These are phyloP conservation scores for Anagrus nilaparvatae DNA, from an alignment of 1,140 invertebrate species.

Conservation along the genomic window DNA sequence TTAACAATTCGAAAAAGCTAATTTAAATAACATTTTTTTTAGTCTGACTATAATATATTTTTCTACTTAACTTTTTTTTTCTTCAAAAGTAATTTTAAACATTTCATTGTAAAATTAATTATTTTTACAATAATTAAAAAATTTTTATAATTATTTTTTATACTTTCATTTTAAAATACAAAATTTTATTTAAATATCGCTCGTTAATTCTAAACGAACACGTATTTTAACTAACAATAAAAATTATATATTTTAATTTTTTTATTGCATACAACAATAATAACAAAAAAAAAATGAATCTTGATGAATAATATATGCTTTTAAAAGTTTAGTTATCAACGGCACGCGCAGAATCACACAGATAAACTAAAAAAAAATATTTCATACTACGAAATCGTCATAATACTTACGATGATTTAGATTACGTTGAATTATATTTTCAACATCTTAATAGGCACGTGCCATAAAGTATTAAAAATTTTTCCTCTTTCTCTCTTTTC, in stretches of 20 bases:
- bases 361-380: constrained; percentile 17
- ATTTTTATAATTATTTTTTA: neutral
- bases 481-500: neutral
- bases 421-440: neutral
- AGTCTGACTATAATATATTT: too few species aligned
- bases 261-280: too few species aligned
- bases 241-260: neutral
- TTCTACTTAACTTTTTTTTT: too few species aligned
- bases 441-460: neutral
- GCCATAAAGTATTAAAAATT: neutral
- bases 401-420: neutral
- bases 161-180: neutral
- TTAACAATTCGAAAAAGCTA: too few species aligned
- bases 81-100: too few species aligned
- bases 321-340: neutral
- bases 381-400: constrained; percentile 13
- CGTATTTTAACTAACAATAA: neutral
- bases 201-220: neutral
- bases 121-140: too few species aligned
- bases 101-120: too few species aligned
- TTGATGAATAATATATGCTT: too few species aligned
- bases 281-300: too few species aligned
- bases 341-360: constrained; percentile 14
- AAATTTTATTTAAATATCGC: constrained; percentile 13
- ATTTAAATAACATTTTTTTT: too few species aligned